Evolutionary conservation across 1,140 invertebrate species (phyloP), one percentile per base, ranked within the genome.

Genomic region (Zaprionus kolodkinae): DNA sequence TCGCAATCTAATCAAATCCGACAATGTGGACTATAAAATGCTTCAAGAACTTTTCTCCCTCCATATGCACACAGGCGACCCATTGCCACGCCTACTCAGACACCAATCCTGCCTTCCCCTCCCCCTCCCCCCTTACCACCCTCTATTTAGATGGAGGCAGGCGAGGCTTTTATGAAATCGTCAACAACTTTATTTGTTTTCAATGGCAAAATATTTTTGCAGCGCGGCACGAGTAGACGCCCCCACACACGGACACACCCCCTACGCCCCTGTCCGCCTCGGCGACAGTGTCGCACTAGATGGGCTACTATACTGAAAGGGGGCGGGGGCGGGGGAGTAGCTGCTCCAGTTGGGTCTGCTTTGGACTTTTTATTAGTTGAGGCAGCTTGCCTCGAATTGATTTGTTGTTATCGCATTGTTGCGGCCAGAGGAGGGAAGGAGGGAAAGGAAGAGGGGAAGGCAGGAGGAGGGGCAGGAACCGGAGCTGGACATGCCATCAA

Each of bases 121-220:
- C 21, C 33, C 33, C 6, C 33, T 6, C 4, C 45, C 17, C 10
- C 45, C 15, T 1, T 10, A 0, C 1, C 43, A 3, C 38, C 5
- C 1, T 6, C 40, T 15, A 15, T 6, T 6, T 9, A 45, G n/a
- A 45, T 45, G n/a, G 1, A 11, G 17, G 3, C 10, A 50, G 45
- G 27, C 43, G 56, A 66, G 55, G 65, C 75, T 89, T 83, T 89
- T 89, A 89, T 90, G 86, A 89, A 85, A 89, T 67, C 85, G 76
- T 88, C 85, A 83, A 89, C 81, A 89, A 81, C 85, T 89, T 89
- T 89, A 89, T 89, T 89, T 89, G 85, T 90, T 89, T 89, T 89
- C 85, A 89, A 89, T 89, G 78, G 71, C 81, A 89, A 45, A 45
- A 89, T 89, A 89, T 89, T 89, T 89, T 85, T 74, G 48, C 76